phyloP scores from a whole-genome alignment of 2,888 invertebrate species.

The Caenorhabditis doughertyi region DNA sequence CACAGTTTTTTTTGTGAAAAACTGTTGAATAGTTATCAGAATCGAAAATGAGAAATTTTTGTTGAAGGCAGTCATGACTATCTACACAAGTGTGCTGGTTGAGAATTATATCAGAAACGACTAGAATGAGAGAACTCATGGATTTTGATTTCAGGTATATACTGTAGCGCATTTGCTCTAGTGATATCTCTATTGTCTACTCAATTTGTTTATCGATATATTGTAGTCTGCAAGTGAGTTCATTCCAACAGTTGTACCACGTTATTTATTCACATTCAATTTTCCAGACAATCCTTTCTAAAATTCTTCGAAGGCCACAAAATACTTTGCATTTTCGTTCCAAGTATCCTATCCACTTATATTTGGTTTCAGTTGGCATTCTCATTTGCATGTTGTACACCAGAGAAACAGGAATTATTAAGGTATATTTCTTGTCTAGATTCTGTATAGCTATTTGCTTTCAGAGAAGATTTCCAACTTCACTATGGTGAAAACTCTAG shows the following conservation, averaged over 20 bases:
- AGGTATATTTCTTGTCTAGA: neutral
- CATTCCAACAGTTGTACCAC: no score
- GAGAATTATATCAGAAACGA: no score
- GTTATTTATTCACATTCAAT: neutral
- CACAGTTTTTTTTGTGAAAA: no score
- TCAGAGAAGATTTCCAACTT: neutral
- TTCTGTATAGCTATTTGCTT: neutral
- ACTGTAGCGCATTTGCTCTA: constrained; percentile 7
- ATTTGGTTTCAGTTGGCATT: constrained; percentile 12
- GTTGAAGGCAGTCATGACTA: no score
- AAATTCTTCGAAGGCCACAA: neutral
- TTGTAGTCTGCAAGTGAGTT: constrained; percentile 3
- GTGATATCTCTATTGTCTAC: constrained; percentile 3
- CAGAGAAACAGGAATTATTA: neutral
- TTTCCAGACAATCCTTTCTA: neutral
- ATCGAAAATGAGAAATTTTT: no score
- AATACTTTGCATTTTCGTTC: neutral
- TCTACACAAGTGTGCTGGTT: no score
- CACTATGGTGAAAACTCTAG: constrained; percentile 1
- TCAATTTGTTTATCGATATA: constrained; percentile 2
- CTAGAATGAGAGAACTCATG: no score
- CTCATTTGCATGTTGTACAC: constrained; percentile 7
- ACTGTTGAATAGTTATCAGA: no score
- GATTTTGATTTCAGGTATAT: constrained; percentile 1
- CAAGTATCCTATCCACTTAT: neutral